These are phyloP conservation scores for Drosophila picticornis DNA, from an alignment of 2,888 invertebrate genomes.

Conservation along the genomic window DNA sequence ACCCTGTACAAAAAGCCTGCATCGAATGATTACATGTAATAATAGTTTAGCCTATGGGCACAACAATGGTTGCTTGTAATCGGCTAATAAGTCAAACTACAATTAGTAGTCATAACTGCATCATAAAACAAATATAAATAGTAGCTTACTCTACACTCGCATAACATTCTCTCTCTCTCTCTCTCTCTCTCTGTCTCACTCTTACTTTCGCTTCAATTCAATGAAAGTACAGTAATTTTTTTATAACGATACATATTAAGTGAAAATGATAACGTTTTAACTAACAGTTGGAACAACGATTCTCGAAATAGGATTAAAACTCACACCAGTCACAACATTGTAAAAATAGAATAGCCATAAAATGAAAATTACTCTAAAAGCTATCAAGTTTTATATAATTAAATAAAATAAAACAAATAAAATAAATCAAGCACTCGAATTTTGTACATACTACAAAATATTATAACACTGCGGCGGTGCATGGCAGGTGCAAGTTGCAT, in stretches of 20 bases:
- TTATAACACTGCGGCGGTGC: background rate
- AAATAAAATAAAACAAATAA: background rate
- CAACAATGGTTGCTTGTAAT: background rate
- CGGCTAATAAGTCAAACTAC: background rate
- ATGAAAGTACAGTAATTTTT: background rate
- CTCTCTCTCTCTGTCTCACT: background rate
- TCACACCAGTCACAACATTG: background rate
- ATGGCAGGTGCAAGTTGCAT: background rate
- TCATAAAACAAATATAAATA: background rate
- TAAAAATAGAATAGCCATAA: background rate
- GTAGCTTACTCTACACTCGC: background rate
- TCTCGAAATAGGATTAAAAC: background rate
- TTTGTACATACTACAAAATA: background rate
- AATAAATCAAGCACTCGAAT: background rate
- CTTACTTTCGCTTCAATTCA: background rate
- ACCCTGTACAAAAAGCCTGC: background rate
- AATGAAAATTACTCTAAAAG: background rate
- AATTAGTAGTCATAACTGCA: background rate
- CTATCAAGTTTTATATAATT: background rate
- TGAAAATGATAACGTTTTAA: background rate
- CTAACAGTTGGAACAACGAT: background rate
- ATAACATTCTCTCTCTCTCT: background rate
- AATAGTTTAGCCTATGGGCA: background rate
- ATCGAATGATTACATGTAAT: background rate
- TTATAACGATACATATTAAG: background rate